Evolutionary conservation across 1,140 invertebrate genomes (phyloP), one percentile per base, ranked within the genome.

Genomic region (Drosophila rufa): DNA sequence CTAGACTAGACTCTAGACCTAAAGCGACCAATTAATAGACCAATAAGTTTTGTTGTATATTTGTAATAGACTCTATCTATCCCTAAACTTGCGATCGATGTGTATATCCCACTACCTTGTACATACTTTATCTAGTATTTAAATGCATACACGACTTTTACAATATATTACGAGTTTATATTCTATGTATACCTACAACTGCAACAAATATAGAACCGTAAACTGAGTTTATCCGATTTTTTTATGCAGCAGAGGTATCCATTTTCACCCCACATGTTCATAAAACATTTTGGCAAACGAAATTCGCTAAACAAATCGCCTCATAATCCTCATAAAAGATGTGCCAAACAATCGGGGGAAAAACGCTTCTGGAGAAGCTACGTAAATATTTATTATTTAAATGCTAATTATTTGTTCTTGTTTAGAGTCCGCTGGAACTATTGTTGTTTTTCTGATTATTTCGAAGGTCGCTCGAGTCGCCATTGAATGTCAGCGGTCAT

Each of bases 1-100:
- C 17, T 86, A 87, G 22, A 25, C 22, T 25, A 25, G 22, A 25
- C 22, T 25, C 22, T 25, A 25, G 82, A 75, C 25, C 27, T 71
- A 90, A 69, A 70, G 71, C 62, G 83, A 89, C 84, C 84, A 87
- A 87, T 84, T 87, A 84, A 56, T 71, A 89, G 69, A 43, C 7
- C 12, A 12, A 46, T 89, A 87, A 89, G 84, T 65, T 64, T 78
- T 64, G 64, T 70, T 69, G 70, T 79, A 75, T 62, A 77, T 77
- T 78, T 65, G 42, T 59, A 58, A 61, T 67, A 59, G 75, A 61
- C 53, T 65, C 17, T 73, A 60, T 45, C 19, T 76, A 79, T 43
- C 48, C 27, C 22, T 57, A 45, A n/a, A 40, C 19, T 19, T 46
- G 36, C 58, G 33, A 42, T 69, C 43, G 50, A 48, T 79, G 40